Base-by-base conservation (phyloP, 2,113 vertebrate species). In the Hypocryptadius cinnamomeus region DNA sequence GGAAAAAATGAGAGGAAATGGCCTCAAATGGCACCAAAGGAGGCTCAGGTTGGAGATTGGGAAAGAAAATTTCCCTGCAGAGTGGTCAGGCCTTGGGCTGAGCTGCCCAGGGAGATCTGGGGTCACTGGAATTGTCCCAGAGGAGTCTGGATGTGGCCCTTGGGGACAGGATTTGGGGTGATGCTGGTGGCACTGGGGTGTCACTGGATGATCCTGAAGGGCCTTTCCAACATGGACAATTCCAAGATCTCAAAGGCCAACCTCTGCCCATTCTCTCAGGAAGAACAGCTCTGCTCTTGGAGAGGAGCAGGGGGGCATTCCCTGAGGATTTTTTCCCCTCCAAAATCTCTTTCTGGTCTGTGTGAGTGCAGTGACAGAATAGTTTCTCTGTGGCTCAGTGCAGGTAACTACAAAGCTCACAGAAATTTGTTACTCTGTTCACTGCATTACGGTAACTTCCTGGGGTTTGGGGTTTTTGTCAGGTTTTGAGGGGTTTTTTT, bases 131-230 rank as follows among this genome's bases (percentile, higher is more conserved):
- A 47, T 4, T 47, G 64, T 13, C 3, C 64, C 3, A 2, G 54
- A 60, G 45, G 2, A 20, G 56, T 14, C 28, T 71, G 85, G 66
- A 22, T 17, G 76, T 79, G 85, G 35, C 42, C 73, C 74, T 10
- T 87, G 66, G 50, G 85, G 59, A 48, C 76, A 56, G 40, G 48
- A 3, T 4, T 71, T 56, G 66, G 74, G 66, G 30, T 27, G 64
- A 1, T 22, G 21, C 13, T 78, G 64, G 1, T 44, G 83, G 1
- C 1, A 4, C 37, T 69, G 83, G 22, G 39, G 22, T 27, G 48
- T 21, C 11, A 15, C 76, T 65, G 76, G 66, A 0, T 8, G 33
- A 1, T 23, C 37, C 23, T 45, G 19, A 0, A 3, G n/a, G 23
- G 15, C 33, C 21, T 28, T 74, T 40, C 61, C 77, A 24, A 30